These are phyloP conservation scores for Carassius auratus DNA, from an alignment of 2,113 vertebrate species.

Conservation along the genomic window DNA sequence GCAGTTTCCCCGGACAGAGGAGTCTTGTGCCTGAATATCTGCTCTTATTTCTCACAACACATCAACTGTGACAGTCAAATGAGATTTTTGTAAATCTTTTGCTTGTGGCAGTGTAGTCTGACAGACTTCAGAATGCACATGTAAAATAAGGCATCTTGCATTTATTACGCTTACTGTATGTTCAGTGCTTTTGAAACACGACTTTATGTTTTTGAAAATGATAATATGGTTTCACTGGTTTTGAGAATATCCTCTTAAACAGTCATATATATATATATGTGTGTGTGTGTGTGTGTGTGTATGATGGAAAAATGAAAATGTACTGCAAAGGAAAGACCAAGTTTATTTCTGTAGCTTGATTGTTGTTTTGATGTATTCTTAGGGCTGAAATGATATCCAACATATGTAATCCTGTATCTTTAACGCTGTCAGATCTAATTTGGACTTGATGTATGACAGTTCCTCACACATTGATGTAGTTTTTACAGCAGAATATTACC, in stretches of 20 bases:
- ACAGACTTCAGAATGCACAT: neutral
- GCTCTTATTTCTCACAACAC: conserved; percentile 44
- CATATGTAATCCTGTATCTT: conserved; percentile 35
- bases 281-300: too few species aligned
- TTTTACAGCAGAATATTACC: conserved; percentile 35
- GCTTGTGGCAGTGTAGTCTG: neutral
- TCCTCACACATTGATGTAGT: conserved; percentile 22
- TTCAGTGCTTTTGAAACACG: neutral
- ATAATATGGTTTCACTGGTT: neutral
- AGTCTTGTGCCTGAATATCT: conserved; percentile 35
- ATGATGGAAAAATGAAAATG: neutral
- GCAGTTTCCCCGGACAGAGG: conserved; percentile 39
- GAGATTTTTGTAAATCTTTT: conserved; percentile 36
- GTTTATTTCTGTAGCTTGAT: neutral
- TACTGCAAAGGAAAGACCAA: neutral
- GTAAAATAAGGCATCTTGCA: neutral
- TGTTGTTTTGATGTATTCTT: conserved; percentile 13
- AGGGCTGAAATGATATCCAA: conserved; percentile 5
- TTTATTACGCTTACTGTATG: neutral
- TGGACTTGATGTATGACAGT: conserved; percentile 44
- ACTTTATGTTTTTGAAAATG: neutral
- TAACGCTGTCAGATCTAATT: conserved; percentile 22
- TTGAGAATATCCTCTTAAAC: neutral
- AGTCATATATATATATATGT: too few species aligned
- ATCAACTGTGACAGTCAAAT: conserved; percentile 37